Conservation (phyloP, 2,797 vertebrate species). For the Bovichtus diacanthus region DNA sequence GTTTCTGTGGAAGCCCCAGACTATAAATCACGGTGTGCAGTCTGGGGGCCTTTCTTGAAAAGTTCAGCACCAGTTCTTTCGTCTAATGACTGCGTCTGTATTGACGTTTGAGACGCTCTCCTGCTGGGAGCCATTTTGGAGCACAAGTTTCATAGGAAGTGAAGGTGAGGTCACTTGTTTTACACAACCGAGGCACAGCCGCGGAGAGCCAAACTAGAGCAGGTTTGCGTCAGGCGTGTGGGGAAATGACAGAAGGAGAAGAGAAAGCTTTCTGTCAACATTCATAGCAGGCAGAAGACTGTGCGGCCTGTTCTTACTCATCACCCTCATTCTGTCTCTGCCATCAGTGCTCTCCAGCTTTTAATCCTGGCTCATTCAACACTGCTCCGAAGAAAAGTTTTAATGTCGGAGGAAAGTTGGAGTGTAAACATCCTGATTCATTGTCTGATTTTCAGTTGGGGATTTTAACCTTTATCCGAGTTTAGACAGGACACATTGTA, state of each 20-base stretch:
- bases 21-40: slow-evolving; percentile 82
- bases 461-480: slow-evolving; percentile 35
- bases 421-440: slow-evolving; percentile 35
- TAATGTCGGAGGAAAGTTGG: slow-evolving; percentile 40
- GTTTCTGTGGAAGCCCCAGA: slow-evolving; percentile 78
- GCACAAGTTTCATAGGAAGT: slow-evolving; percentile 65
- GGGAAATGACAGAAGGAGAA: slow-evolving; percentile 54
- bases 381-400: slow-evolving; percentile 51
- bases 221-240: slow-evolving; percentile 60
- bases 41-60: slow-evolving; percentile 68
- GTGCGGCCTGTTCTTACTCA: slow-evolving; percentile 48
- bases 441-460: slow-evolving; percentile 33
- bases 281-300: slow-evolving; percentile 40
- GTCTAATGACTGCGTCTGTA: slow-evolving; percentile 57
- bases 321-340: slow-evolving; percentile 53
- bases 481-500: slow-evolving; percentile 52
- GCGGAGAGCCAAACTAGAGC: slow-evolving; percentile 49
- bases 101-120: slow-evolving; percentile 49
- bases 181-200: slow-evolving; percentile 50
- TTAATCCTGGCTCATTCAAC: slow-evolving; percentile 41
- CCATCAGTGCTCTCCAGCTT: slow-evolving; percentile 49
- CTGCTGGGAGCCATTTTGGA: slow-evolving; percentile 73
- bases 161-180: slow-evolving; percentile 76
- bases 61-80: slow-evolving; percentile 73
- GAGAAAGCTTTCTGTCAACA: slow-evolving; percentile 67